Conservation (phyloP, 2,113 vertebrate genomes). For the Sus scrofa region DNA sequence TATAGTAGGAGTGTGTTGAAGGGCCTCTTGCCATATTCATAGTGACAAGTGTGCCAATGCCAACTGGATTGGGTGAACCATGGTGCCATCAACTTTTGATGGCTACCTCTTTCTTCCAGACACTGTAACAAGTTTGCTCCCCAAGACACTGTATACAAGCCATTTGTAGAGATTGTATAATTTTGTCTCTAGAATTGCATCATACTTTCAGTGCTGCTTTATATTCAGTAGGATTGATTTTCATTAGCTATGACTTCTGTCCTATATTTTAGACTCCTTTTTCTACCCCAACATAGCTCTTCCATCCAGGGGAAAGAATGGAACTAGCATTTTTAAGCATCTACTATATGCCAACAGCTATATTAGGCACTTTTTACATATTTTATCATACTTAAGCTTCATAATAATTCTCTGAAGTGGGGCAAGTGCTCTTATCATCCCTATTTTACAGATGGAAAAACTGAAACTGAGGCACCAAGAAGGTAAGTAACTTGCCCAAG, state of each 20-base stretch:
- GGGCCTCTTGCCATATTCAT: background rate
- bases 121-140: background rate
- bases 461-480: background rate
- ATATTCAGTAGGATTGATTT: slow-evolving; percentile 11
- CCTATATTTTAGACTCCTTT: background rate
- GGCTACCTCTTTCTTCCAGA: background rate
- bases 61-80: background rate
- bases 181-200: slow-evolving; percentile 8
- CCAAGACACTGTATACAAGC: background rate
- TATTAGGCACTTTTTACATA: background rate
- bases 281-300: background rate
- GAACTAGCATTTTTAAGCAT: background rate
- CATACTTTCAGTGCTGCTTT: background rate
- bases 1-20: background rate
- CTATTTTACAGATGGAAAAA: background rate
- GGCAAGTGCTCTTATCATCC: background rate
- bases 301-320: background rate
- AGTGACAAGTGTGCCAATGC: background rate
- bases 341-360: background rate
- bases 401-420: background rate
- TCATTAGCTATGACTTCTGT: background rate
- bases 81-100: background rate
- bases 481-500: background rate
- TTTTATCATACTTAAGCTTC: slow-evolving; percentile 10
- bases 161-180: background rate